These are phyloP conservation scores for Notospermus geniculatus DNA, from an alignment of 1,140 invertebrate species.

Conservation along the genomic window DNA sequence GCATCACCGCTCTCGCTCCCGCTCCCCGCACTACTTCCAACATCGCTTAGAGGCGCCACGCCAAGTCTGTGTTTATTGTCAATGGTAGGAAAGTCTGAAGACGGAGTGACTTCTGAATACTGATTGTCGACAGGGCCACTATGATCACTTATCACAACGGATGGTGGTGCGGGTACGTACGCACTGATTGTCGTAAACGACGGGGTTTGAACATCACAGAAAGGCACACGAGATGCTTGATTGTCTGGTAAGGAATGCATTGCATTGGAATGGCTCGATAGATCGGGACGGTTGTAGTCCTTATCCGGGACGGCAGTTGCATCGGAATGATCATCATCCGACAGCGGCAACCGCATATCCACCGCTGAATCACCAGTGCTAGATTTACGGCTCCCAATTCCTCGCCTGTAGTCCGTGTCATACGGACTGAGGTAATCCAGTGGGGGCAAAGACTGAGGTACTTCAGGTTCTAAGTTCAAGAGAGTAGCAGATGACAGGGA, in stretches of 20 bases:
- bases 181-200: constrained; percentile 2
- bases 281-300: neutral
- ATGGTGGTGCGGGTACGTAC: neutral
- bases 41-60: too few relatives aligned
- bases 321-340: constrained; percentile 5
- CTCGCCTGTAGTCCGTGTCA: too few relatives aligned
- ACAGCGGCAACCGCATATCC: constrained; percentile 6
- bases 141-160: constrained; percentile 5
- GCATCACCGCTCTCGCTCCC: too few relatives aligned
- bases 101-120: too few relatives aligned
- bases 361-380: constrained; percentile 7
- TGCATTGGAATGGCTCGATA: too few relatives aligned
- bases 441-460: too few relatives aligned
- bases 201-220: constrained; percentile 2
- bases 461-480: too few relatives aligned
- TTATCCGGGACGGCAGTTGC: neutral
- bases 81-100: too few relatives aligned
- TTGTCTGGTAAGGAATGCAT: neutral
- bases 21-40: too few relatives aligned
- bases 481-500: too few relatives aligned
- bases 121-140: neutral
- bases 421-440: too few relatives aligned
- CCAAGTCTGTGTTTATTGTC: too few relatives aligned
- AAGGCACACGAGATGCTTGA: neutral
- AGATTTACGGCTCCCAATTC: constrained; percentile 5